Conservation (phyloP, 64 coral and sea anemone species). For the Cladopsammia gracilis region DNA sequence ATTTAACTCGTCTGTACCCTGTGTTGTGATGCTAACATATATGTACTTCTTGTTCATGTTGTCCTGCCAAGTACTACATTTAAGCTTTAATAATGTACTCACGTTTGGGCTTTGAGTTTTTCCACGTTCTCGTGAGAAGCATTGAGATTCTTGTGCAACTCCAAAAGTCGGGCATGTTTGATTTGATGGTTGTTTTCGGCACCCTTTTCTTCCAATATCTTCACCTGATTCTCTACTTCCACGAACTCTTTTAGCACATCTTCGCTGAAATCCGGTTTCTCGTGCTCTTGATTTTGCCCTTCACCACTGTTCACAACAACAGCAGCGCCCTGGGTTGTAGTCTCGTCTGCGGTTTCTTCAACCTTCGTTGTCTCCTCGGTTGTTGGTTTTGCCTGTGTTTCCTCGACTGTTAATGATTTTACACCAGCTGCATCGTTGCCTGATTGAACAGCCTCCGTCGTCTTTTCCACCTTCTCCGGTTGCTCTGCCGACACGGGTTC, state of each 20-base stretch:
- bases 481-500: background rate
- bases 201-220: constrained; percentile 69
- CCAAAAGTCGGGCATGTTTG: constrained; percentile 67
- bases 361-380: background rate
- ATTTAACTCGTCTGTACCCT: too few relatives aligned
- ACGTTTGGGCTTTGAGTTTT: constrained; percentile 82
- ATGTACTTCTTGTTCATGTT: too few relatives aligned
- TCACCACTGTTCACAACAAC: background rate
- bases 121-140: constrained; percentile 46
- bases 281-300: constrained; percentile 24
- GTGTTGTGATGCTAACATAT: too few relatives aligned
- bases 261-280: constrained; percentile 91
- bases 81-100: constrained; percentile 14
- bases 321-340: constrained; percentile 22
- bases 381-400: background rate
- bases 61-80: too few relatives aligned
- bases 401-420: constrained; percentile 18
- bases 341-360: constrained; percentile 18
- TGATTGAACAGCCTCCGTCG: constrained; percentile 30
- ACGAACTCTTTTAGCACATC: constrained; percentile 85
- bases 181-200: constrained; percentile 57
- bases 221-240: constrained; percentile 76
- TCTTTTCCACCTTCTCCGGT: background rate
- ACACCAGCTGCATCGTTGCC: background rate
- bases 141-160: constrained; percentile 72